phyloP scores from a whole-genome alignment of 2,113 vertebrate genomes.

The Scomber colias region DNA sequence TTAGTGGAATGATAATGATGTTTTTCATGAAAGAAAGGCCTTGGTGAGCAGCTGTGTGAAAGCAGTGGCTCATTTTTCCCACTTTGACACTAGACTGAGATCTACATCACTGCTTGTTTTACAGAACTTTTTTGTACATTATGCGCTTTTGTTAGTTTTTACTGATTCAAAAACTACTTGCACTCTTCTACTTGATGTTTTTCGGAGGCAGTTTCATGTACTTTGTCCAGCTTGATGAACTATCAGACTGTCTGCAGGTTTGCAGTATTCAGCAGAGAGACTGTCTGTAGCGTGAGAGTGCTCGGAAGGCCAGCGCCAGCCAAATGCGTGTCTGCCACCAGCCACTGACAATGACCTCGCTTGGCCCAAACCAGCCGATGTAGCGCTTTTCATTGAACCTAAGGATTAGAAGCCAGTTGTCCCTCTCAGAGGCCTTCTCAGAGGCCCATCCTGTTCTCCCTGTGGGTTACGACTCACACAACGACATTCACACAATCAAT shows the following conservation, averaged over 20 bases:
- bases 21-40: constrained; percentile 9
- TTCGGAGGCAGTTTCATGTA: background rate
- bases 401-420: constrained; percentile 72
- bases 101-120: constrained; percentile 18
- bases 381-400: constrained; percentile 73
- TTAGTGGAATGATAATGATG: constrained; percentile 4
- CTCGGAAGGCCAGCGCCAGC: constrained; percentile 19
- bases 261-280: constrained; percentile 33
- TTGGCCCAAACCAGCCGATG: constrained; percentile 63
- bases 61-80: constrained; percentile 29
- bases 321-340: constrained; percentile 21
- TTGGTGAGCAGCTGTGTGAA: constrained; percentile 26
- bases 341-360: constrained; percentile 54
- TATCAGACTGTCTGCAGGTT: constrained; percentile 7
- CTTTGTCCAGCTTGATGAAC: constrained; percentile 3
- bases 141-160: background rate
- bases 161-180: background rate
- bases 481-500: background rate
- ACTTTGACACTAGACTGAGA: constrained; percentile 17
- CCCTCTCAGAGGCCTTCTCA: constrained; percentile 39
- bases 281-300: constrained; percentile 26
- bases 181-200: background rate
- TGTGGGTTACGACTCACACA: background rate
- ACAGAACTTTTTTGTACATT: background rate
- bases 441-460: constrained; percentile 46